Percentiles rank a stretch among this genome's conserved stretches.
Evolutionary conservation across 2,888 invertebrate genomes (phyloP).

Genomic region (Polydrusus tereticollis): DNA sequence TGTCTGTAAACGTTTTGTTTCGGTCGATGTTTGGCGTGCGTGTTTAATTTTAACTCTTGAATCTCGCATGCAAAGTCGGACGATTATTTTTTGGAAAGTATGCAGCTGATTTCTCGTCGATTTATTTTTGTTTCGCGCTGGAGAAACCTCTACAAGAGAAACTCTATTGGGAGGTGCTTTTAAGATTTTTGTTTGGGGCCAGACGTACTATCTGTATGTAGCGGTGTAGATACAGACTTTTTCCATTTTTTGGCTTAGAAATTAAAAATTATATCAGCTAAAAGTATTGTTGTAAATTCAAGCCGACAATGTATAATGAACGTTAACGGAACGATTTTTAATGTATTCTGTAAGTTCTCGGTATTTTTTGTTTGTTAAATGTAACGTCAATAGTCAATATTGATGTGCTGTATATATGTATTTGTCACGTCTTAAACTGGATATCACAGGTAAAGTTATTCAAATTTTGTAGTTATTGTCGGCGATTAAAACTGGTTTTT

Average conservation of each 20-base stretch:
- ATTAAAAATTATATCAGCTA: no score
- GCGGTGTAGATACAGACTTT: no score
- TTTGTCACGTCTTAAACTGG: background rate
- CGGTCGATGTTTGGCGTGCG: background rate
- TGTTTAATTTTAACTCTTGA: conserved; percentile 5
- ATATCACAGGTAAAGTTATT: background rate
- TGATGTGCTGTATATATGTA: background rate
- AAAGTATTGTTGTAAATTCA: no score
- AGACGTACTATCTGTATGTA: no score
- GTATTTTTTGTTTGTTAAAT: background rate
- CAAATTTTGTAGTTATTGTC: background rate
- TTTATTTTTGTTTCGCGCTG: conserved; percentile 11
- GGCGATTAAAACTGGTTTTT: background rate
- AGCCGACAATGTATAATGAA: no score
- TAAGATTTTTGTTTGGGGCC: background rate
- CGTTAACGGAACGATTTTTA: background rate
- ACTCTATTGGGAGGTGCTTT: background rate
- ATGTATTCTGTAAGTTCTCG: background rate
- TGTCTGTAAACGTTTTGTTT: background rate
- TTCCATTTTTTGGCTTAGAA: no score
- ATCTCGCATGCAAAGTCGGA: conserved; percentile 1
- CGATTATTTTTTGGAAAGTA: conserved; percentile 23
- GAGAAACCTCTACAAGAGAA: conserved; percentile 13
- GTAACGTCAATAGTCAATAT: background rate
- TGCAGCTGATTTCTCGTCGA: conserved; percentile 11